Percentiles rank a stretch among this genome's conserved stretches.
Conservation (phyloP, 2,888 invertebrate species). For the Aricia artaxerxes region DNA sequence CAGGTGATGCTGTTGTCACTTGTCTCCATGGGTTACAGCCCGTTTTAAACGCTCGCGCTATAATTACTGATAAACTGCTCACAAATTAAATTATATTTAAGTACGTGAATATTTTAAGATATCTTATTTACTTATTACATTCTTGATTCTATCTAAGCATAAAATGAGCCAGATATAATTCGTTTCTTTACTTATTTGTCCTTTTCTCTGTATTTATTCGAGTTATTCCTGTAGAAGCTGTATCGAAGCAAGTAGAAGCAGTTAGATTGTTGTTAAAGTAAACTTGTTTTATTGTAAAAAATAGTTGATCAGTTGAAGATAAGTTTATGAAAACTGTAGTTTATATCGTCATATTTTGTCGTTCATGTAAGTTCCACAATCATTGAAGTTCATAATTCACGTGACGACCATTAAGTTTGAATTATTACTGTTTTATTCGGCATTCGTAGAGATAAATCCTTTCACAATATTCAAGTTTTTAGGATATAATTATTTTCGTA, state of each 20-base stretch:
- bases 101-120: too few species aligned
- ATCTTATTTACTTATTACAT: too few species aligned
- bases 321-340: neutral
- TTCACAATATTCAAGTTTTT: neutral
- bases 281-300: neutral
- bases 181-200: too few species aligned
- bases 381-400: neutral
- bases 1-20: neutral
- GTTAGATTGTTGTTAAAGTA: too few species aligned
- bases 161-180: too few species aligned
- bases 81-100: neutral
- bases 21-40: neutral
- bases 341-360: too few species aligned
- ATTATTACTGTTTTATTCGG: neutral
- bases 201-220: too few species aligned
- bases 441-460: neutral
- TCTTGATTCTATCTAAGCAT: too few species aligned
- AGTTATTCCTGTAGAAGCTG: too few species aligned
- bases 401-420: neutral
- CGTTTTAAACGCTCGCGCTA: neutral
- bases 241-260: too few species aligned
- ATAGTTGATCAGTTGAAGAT: neutral
- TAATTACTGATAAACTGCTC: neutral
- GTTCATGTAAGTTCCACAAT: too few species aligned
- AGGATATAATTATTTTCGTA: neutral